phyloP scores from a whole-genome alignment of 2,113 vertebrate species.

The Felis chaus region DNA sequence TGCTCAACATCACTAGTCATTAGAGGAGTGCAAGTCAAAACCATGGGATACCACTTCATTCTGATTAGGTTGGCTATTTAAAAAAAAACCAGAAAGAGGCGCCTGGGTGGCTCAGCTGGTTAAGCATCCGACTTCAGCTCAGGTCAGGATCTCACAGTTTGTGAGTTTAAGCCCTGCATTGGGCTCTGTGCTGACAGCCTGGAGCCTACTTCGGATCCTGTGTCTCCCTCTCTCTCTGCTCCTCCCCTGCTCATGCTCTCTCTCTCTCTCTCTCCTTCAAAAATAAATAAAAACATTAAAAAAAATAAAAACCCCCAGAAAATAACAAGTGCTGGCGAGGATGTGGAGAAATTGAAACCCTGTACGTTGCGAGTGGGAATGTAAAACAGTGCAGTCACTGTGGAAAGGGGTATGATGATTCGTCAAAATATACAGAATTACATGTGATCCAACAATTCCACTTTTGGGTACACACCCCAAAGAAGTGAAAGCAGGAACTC shows the following conservation, averaged over 20 bases:
- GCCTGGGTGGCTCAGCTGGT: no score
- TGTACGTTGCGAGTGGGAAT: background rate
- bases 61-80: background rate
- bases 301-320: background rate
- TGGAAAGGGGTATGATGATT: background rate
- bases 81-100: background rate
- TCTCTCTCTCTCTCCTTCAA: no score
- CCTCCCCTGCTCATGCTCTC: no score
- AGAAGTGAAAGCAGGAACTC: background rate
- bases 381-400: background rate
- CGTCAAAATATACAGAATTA: background rate
- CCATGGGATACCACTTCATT: background rate
- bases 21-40: background rate
- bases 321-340: background rate
- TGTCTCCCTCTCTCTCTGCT: no score
- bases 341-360: background rate
- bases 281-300: no score
- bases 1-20: background rate
- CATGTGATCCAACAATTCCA: background rate
- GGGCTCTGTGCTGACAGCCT: no score
- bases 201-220: no score
- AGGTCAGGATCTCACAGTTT: no score
- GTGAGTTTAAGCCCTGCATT: no score
- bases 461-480: background rate
- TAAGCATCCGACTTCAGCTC: no score